Evolutionary conservation across 30 jellyfish, hydroid and myxozoan species (phyloP).

Genomic region (Cassiopea xamachana): DNA sequence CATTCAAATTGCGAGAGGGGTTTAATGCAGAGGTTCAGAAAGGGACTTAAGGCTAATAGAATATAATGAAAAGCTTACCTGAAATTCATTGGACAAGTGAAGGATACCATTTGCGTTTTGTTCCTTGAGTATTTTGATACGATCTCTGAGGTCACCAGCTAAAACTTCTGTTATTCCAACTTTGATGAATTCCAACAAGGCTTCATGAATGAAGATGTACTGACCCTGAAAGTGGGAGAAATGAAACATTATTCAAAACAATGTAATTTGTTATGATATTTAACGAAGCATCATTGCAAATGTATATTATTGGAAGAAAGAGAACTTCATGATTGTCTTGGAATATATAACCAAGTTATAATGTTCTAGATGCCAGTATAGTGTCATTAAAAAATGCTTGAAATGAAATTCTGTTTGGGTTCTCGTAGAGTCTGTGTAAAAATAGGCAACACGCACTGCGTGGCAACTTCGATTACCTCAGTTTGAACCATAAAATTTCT

Average conservation of each 20-base stretch:
- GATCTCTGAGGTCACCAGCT: constrained; percentile 83
- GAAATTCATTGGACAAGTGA: constrained; percentile 76
- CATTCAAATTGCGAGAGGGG: no score
- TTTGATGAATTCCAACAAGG: constrained; percentile 72
- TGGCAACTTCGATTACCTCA: constrained; percentile 64
- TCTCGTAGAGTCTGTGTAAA: no score
- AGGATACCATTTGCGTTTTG: constrained; percentile 51
- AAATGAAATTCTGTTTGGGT: no score
- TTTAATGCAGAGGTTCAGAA: no score
- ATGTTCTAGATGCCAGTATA: background rate
- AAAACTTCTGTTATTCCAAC: constrained; percentile 89
- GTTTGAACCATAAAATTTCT: constrained; percentile 94
- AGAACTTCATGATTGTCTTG: background rate
- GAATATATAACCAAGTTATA: background rate
- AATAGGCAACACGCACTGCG: background rate
- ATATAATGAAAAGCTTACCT: constrained; percentile 13
- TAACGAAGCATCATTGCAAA: no score
- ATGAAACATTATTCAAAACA: background rate
- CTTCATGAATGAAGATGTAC: constrained; percentile 84
- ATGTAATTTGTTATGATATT: no score
- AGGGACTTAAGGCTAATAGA: background rate
- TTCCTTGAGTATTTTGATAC: constrained; percentile 69
- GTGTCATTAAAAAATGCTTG: background rate
- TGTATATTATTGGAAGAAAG: no score
- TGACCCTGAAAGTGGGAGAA: constrained; percentile 67